phyloP scores from a whole-genome alignment of 2,113 vertebrate species.

The Condylura cristata region DNA sequence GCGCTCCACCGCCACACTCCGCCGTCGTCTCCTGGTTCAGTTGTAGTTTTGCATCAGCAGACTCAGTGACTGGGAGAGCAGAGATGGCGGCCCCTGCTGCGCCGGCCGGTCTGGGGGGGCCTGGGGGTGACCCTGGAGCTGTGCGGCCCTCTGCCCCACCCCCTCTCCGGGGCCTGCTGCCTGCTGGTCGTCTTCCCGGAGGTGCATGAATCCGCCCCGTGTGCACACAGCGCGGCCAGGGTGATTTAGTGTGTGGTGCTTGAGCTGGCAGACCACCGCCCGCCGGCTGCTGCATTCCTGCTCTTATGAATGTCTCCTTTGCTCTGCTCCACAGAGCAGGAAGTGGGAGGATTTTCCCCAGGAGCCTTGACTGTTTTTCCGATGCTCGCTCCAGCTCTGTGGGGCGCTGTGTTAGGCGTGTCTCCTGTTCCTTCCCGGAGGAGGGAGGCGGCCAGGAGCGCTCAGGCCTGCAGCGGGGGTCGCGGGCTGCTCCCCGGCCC shows the following conservation, averaged over 20 bases:
- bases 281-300: background rate
- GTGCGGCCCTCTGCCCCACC: too few relatives aligned
- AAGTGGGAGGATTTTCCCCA: background rate
- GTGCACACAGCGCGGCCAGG: accelerated
- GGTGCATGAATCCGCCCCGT: background rate
- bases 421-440: background rate
- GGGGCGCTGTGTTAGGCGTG: background rate
- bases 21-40: background rate
- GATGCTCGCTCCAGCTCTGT: background rate
- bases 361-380: slow-evolving; percentile 20
- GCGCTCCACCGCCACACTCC: too few relatives aligned
- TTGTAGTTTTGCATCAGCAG: background rate
- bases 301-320: background rate
- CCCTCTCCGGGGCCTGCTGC: too few relatives aligned
- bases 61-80: background rate
- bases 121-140: too few relatives aligned
- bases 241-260: background rate
- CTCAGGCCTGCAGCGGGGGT: background rate
- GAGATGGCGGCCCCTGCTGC: accelerated
- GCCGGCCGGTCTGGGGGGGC: too few relatives aligned
- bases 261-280: background rate
- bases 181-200: background rate
- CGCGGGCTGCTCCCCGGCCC: too few relatives aligned
- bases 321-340: background rate
- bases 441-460: background rate